A percentile compares a stretch with the other conserved stretches of the same genome.
Conservation (phyloP, 2,888 invertebrate genomes). For the Siphlonurus alternatus region DNA sequence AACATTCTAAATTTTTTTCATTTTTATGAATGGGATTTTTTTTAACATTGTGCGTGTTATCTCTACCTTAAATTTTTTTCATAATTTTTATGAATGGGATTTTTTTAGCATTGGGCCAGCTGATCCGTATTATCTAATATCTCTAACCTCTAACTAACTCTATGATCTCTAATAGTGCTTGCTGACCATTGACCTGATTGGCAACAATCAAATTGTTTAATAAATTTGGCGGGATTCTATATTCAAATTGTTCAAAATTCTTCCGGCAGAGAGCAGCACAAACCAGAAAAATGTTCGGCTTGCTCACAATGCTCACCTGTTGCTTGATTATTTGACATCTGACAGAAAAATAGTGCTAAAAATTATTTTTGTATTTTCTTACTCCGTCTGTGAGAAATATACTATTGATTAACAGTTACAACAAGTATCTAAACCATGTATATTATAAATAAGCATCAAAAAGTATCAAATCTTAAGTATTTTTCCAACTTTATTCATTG, state of each 20-base stretch:
- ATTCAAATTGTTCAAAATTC: not conserved
- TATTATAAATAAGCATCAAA: not conserved
- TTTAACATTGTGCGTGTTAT: too few relatives aligned
- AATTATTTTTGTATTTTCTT: not conserved
- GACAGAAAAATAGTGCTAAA: not conserved
- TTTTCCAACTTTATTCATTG: not conserved
- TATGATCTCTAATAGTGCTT: too few relatives aligned
- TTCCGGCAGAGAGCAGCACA: not conserved
- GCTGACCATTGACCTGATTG: too few relatives aligned
- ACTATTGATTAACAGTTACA: not conserved
- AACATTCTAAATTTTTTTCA: too few relatives aligned
- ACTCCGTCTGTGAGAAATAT: not conserved
- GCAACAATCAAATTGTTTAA: too few relatives aligned
- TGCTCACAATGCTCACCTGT: not conserved
- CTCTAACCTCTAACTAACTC: too few relatives aligned
- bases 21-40: too few relatives aligned
- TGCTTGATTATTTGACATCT: not conserved
- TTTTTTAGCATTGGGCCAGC: too few relatives aligned
- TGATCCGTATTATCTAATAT: too few relatives aligned
- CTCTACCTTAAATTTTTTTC: too few relatives aligned
- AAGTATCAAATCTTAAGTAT: not conserved
- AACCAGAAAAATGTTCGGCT: not conserved
- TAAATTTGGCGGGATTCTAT: too few relatives aligned
- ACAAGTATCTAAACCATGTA: not conserved
- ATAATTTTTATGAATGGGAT: too few relatives aligned